Percentiles rank a stretch among this genome's conserved stretches.
These are phyloP conservation scores for Agrotis puta DNA, from an alignment of 2,888 invertebrate genomes.

Conservation along the genomic window DNA sequence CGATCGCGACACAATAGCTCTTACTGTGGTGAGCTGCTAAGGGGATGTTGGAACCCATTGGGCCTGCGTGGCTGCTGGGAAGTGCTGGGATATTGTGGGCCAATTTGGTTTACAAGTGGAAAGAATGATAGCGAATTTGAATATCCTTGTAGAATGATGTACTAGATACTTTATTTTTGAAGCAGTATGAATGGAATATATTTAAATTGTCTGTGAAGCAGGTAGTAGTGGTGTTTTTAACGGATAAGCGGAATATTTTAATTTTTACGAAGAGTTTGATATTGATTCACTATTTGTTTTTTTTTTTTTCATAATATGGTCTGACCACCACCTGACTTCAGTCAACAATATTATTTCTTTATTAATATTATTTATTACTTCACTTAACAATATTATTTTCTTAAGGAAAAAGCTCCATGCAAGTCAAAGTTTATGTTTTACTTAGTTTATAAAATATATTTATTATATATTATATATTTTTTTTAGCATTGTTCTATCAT, in stretches of 20 bases:
- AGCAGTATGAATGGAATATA: slow-evolving; percentile 1
- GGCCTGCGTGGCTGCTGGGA: slow-evolving; percentile 33
- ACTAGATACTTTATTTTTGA: slow-evolving; percentile 14
- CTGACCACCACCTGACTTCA: too few species aligned
- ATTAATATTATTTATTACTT: too few species aligned
- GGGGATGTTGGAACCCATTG: slow-evolving; percentile 48
- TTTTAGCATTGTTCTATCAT: too few species aligned
- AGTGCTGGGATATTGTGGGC: slow-evolving; percentile 56
- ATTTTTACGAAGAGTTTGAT: too few species aligned
- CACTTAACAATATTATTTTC: too few species aligned
- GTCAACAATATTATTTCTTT: too few species aligned
- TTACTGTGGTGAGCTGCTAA: slow-evolving; percentile 52
- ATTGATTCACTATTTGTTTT: too few species aligned
- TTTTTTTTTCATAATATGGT: too few species aligned
- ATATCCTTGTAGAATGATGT: slow-evolving; percentile 37
- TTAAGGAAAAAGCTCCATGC: too few species aligned
- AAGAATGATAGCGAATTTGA: slow-evolving; percentile 54
- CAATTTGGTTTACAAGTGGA: slow-evolving; percentile 47
- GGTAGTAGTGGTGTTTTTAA: not conserved
- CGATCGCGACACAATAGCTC: slow-evolving; percentile 69
- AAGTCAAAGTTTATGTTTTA: too few species aligned
- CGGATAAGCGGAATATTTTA: not conserved
- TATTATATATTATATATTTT: too few species aligned
- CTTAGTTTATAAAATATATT: too few species aligned
- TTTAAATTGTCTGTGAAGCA: not conserved